Percentiles rank a stretch among this genome's conserved stretches.
Conservation (phyloP, 2,797 vertebrate genomes). For the Betta splendens region DNA sequence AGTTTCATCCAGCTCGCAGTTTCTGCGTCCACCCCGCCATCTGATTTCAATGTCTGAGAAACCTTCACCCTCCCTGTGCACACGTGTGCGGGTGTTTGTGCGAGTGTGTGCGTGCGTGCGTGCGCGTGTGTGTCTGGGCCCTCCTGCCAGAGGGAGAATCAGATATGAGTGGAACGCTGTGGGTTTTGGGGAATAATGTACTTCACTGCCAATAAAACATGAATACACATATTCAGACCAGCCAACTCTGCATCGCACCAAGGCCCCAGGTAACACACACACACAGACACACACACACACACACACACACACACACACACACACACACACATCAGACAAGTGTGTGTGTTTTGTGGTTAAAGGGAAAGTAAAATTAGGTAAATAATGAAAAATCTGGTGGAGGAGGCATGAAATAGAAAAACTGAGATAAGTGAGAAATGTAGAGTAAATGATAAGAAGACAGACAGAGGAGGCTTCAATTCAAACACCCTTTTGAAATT, state of each 20-base stretch:
- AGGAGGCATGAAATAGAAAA: slow-evolving; percentile 5
- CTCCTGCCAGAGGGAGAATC: slow-evolving; percentile 68
- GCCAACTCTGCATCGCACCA: slow-evolving; percentile 55
- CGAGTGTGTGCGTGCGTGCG: slow-evolving; percentile 13
- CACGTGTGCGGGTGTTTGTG: slow-evolving; percentile 9
- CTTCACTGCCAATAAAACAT: slow-evolving; percentile 79
- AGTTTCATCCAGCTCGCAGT: slow-evolving; percentile 64
- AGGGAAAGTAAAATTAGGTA: slow-evolving; percentile 18
- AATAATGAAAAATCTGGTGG: slow-evolving; percentile 7
- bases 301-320: slow-evolving; percentile 7
- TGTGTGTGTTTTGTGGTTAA: slow-evolving; percentile 17
- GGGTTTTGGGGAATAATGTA: slow-evolving; percentile 78
- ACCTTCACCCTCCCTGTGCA: slow-evolving; percentile 35
- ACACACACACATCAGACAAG: slow-evolving; percentile 18
- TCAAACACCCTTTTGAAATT: background rate
- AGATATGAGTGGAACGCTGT: slow-evolving; percentile 82
- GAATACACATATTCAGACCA: slow-evolving; percentile 79
- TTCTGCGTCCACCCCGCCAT: slow-evolving; percentile 55
- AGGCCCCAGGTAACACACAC: slow-evolving; percentile 53
- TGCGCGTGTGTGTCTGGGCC: slow-evolving; percentile 24
- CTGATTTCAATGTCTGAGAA: slow-evolving; percentile 65
- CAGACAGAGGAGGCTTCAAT: background rate
- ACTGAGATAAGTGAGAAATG: slow-evolving; percentile 4
- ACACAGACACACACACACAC: slow-evolving; percentile 4
- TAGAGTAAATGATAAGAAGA: slow-evolving; percentile 1